A percentile compares a stretch with the other conserved stretches of the same genome.
Conservation (phyloP, 1,140 invertebrate species). For the Choristoneura fumiferana region DNA sequence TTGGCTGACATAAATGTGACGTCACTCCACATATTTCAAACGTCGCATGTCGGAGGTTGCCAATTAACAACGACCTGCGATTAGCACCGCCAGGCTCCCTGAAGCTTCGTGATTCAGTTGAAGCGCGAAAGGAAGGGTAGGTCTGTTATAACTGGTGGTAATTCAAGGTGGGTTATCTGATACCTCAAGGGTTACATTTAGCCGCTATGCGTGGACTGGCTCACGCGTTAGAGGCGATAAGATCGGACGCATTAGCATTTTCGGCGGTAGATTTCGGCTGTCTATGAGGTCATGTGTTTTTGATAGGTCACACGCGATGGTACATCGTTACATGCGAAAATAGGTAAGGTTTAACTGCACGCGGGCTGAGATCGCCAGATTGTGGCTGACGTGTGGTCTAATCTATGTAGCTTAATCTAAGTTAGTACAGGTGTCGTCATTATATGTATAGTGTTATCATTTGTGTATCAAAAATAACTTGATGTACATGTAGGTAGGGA, state of each 20-base stretch:
- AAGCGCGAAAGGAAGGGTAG: slow-evolving; percentile 20
- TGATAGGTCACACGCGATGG: slow-evolving; percentile 47
- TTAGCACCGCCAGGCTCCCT: background rate
- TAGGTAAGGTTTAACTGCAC: background rate
- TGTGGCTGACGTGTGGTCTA: background rate
- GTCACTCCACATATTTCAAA: slow-evolving; percentile 74
- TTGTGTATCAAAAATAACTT: no score
- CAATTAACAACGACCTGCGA: slow-evolving; percentile 34
- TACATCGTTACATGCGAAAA: slow-evolving; percentile 43
- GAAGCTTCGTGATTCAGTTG: background rate
- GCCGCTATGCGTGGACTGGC: slow-evolving; percentile 61
- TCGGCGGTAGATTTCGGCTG: slow-evolving; percentile 44
- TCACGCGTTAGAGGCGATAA: slow-evolving; percentile 63
- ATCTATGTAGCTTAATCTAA: no score
- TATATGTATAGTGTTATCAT: no score
- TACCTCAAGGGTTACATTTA: slow-evolving; percentile 69
- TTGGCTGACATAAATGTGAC: slow-evolving; percentile 77
- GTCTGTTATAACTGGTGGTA: slow-evolving; percentile 32
- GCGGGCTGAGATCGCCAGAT: background rate
- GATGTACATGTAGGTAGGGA: no score
- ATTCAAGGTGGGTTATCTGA: slow-evolving; percentile 59
- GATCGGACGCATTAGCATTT: slow-evolving; percentile 69
- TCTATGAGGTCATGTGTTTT: slow-evolving; percentile 70
- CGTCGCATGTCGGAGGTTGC: slow-evolving; percentile 54
- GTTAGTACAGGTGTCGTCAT: no score